phyloP scores from a whole-genome alignment of 2,113 vertebrate species.

The Amia ocellicauda region DNA sequence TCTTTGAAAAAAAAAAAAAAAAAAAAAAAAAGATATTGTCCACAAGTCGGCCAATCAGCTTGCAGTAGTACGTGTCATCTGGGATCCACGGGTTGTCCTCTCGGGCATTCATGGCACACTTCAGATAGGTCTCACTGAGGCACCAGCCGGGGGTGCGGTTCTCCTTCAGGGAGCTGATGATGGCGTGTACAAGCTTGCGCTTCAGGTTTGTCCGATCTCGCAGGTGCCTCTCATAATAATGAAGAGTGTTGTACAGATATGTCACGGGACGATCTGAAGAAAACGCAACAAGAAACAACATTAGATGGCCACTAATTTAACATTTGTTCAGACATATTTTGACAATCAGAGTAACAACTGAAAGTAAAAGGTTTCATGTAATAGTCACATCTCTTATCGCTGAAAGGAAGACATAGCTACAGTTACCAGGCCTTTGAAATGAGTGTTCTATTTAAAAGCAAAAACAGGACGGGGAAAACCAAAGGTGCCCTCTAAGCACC shows the following conservation, averaged over 20 bases:
- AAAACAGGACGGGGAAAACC: too few species aligned
- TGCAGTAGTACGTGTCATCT: slow-evolving; percentile 97
- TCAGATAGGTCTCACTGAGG: slow-evolving; percentile 92
- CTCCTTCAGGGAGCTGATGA: slow-evolving; percentile 96
- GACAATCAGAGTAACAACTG: too few species aligned
- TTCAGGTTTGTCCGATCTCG: slow-evolving; percentile 89
- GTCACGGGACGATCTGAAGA: slow-evolving; percentile 91
- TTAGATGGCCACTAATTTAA: too few species aligned
- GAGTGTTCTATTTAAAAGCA: too few species aligned
- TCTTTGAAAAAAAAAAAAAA: too few species aligned
- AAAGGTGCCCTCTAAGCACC: too few species aligned
- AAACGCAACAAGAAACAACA: neutral
- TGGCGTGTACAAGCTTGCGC: slow-evolving; percentile 93
- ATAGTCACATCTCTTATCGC: too few species aligned
- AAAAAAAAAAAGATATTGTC: slow-evolving; percentile 92
- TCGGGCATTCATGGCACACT: slow-evolving; percentile 88
- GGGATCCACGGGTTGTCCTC: slow-evolving; percentile 93
- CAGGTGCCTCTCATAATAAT: slow-evolving; percentile 92
- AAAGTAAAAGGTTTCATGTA: too few species aligned
- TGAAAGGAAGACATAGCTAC: too few species aligned
- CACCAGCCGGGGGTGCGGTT: slow-evolving; percentile 94
- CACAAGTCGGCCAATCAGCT: slow-evolving; percentile 91
- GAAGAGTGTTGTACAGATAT: slow-evolving; percentile 96
- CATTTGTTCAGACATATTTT: too few species aligned
- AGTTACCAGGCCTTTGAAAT: too few species aligned